Conservation (phyloP, 2,797 vertebrate species). For the Chiroxiphia lanceolata region DNA sequence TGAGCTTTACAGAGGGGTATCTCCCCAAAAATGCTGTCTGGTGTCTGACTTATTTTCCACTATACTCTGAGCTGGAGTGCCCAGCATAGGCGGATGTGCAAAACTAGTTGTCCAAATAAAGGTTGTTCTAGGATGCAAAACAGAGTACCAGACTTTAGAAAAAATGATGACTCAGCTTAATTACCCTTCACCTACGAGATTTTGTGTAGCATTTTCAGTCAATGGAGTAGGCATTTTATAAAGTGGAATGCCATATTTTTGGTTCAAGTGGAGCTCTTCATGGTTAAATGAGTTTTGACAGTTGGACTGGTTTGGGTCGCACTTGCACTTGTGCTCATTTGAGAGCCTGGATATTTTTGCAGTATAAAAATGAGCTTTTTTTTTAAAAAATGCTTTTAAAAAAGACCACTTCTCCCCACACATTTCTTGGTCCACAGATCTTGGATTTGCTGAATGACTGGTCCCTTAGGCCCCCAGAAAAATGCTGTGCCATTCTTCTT, state of each 20-base stretch:
- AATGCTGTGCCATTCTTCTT: neutral
- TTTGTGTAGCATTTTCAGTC: conserved; percentile 43
- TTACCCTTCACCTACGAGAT: conserved; percentile 25
- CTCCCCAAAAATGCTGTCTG: conserved; percentile 61
- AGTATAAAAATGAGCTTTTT: conserved; percentile 9
- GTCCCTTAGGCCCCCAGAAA: neutral
- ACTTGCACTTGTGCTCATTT: conserved; percentile 5
- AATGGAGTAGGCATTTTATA: conserved; percentile 51
- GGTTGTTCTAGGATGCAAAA: conserved; percentile 66
- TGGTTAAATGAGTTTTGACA: conserved; percentile 48
- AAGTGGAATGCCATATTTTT: conserved; percentile 61
- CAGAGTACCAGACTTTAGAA: conserved; percentile 38
- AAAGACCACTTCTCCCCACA: neutral
- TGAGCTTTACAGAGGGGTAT: conserved; percentile 68
- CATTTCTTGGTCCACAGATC: neutral
- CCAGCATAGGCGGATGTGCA: conserved; percentile 54
- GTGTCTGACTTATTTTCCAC: conserved; percentile 64
- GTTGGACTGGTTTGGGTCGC: conserved; percentile 3
- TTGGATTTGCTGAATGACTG: neutral
- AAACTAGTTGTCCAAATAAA: conserved; percentile 33
- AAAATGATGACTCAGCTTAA: conserved; percentile 32
- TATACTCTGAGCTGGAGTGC: conserved; percentile 61
- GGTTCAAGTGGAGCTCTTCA: conserved; percentile 39
- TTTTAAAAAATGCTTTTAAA: neutral
- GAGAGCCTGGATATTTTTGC: conserved; percentile 18